A percentile compares a stretch with the other conserved stretches of the same genome.
Conservation (phyloP, 2,113 vertebrate genomes). For the Centropus bengalensis region DNA sequence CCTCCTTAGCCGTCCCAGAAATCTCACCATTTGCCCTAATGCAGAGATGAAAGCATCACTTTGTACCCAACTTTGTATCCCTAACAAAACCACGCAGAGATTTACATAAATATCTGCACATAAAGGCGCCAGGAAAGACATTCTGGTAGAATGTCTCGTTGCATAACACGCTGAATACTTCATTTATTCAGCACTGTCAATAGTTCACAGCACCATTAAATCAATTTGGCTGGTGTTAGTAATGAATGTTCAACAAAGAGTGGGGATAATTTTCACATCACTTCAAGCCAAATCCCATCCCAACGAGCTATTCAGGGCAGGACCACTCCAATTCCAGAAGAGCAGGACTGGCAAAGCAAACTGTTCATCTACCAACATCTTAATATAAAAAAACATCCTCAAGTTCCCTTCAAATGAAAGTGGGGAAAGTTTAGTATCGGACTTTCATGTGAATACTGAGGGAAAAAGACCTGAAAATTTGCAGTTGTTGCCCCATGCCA, state of each 20-base stretch:
- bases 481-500: background rate
- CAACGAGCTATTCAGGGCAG: rapidly evolving
- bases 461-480: background rate
- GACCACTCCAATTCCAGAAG: background rate
- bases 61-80: background rate
- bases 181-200: background rate
- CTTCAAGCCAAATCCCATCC: background rate
- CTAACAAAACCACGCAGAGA: background rate
- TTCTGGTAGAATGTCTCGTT: background rate
- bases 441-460: background rate
- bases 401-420: background rate
- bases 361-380: background rate
- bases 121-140: background rate
- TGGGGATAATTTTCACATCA: rapidly evolving
- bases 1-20: background rate
- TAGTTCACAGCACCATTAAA: background rate
- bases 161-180: background rate
- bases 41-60: background rate
- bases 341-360: background rate
- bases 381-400: background rate
- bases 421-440: background rate
- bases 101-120: background rate
- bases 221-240: background rate
- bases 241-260: background rate
- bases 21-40: background rate